Conservation (phyloP, 2,888 invertebrate genomes). For the Gari tellinella region DNA sequence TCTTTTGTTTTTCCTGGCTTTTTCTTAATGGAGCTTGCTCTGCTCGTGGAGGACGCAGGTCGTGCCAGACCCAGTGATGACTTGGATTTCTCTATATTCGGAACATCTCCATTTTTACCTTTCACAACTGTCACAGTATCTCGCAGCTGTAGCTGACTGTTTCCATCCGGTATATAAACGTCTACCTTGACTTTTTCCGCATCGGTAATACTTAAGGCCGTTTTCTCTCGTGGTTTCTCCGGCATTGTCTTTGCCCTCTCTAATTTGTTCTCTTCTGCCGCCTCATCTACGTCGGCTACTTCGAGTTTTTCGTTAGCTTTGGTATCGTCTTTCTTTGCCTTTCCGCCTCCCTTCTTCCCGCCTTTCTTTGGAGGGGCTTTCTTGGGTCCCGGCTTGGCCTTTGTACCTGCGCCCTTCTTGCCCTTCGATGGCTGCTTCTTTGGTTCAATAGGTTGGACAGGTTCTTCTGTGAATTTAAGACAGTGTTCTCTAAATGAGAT, state of each 20-base stretch:
- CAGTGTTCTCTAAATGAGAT: too few species aligned
- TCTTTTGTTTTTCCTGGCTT: background rate
- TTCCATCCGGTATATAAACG: constrained; percentile 53
- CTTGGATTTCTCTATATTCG: constrained; percentile 44
- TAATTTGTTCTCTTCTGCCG: constrained; percentile 5
- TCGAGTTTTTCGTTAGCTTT: constrained; percentile 8
- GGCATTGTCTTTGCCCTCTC: constrained; percentile 55
- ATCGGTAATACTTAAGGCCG: constrained; percentile 42
- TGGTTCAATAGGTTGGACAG: background rate
- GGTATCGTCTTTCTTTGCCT: constrained; percentile 6
- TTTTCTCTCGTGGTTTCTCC: constrained; percentile 39
- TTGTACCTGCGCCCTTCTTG: constrained; percentile 20
- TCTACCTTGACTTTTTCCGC: constrained; percentile 53
- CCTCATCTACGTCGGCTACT: constrained; percentile 8
- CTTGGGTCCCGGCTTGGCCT: constrained; percentile 3
- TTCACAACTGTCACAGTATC: constrained; percentile 51
- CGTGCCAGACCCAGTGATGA: constrained; percentile 36
- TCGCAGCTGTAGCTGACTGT: constrained; percentile 39
- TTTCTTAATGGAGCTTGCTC: background rate
- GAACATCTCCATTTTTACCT: constrained; percentile 22
- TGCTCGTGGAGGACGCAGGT: constrained; percentile 20
- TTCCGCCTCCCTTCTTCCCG: constrained; percentile 17
- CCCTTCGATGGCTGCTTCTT: constrained; percentile 7
- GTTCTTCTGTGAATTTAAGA: too few species aligned
- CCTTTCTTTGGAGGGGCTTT: constrained; percentile 28